These are phyloP conservation scores for Watsonalla binaria DNA, from an alignment of 2,888 invertebrate species.

Conservation along the genomic window DNA sequence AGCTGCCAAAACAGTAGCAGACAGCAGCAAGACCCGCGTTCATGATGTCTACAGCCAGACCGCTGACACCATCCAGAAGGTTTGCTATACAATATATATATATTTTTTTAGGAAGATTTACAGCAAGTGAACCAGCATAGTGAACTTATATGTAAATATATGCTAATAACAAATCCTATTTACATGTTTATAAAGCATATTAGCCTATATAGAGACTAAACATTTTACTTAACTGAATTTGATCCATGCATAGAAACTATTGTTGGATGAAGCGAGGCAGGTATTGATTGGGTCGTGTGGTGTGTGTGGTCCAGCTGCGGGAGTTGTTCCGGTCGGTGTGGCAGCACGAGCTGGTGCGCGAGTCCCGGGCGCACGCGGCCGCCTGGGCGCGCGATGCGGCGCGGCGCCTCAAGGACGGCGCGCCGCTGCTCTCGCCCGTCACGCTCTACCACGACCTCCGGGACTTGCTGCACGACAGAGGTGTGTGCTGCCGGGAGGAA, in stretches of 20 bases:
- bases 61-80: conserved; percentile 50
- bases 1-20: conserved; percentile 61
- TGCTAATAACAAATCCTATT: too few relatives aligned
- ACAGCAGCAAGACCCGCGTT: conserved; percentile 49
- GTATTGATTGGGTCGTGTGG: neutral
- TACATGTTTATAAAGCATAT: too few relatives aligned
- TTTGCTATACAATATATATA: too few relatives aligned
- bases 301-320: conserved; percentile 33
- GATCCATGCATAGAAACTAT: too few relatives aligned
- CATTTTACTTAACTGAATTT: too few relatives aligned
- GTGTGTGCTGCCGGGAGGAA: too few relatives aligned
- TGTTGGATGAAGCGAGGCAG: neutral
- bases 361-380: conserved; percentile 46
- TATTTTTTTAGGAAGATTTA: too few relatives aligned
- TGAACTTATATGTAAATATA: too few relatives aligned
- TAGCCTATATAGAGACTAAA: too few relatives aligned
- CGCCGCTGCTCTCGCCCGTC: conserved; percentile 60
- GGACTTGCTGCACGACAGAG: conserved; percentile 60
- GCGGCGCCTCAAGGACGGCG: conserved; percentile 54
- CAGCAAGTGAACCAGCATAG: too few relatives aligned
- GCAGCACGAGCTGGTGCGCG: conserved; percentile 62
- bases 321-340: conserved; percentile 53
- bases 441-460: conserved; percentile 60
- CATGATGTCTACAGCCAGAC: conserved; percentile 51
- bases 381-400: conserved; percentile 55